Base-by-base conservation (phyloP, 2,113 vertebrate species). In the Colius striatus region DNA sequence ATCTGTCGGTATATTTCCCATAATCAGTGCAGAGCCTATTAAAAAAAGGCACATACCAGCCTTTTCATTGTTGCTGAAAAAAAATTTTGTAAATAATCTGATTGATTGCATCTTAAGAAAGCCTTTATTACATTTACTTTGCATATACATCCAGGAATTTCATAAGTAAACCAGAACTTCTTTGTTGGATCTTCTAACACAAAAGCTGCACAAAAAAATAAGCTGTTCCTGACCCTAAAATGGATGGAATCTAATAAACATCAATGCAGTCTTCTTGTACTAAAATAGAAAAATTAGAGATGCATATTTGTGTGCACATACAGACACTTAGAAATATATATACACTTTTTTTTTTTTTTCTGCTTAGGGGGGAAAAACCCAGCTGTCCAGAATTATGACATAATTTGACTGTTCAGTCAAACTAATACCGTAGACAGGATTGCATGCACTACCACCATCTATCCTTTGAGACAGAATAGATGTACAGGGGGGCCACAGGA, bases 241-340 rank as follows among this genome's bases (percentile, higher is more conserved):
- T 4, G 13, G 36, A 26, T 17, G 8, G 23, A 78, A 45, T 53
- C 13, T 61, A 54, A 1, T 17, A 53, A 57, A 11, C 29, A 43
- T 45, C 0, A 1, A 66, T 38, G 8, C 2, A 41, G 22, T 26
- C 5, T 68, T 87, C 50, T 36, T 66, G 18, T 16, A 62, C 11
- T 70, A 15, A 22, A n/a, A 72, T 23, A 25, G 26, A 91, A 76
- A 18, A 73, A 47, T 38, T n/a, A 60, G 25, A 65, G 4, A 27
- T 11, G 8, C 0, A 6, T 29, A 21, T 67, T 61, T 89, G 32
- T 68, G 41, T 57, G 11, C 13, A 29, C 13, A 30, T 43, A 30
- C 6, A 13, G 10, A 30, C 9, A 21, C 11, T 21, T 36, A 70
- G 34, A 80, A 79, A 63, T 13, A 14, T 2, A 38, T 2, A 36